Base-by-base conservation (phyloP, 2,797 vertebrate species). In the Myripristis murdjan region DNA sequence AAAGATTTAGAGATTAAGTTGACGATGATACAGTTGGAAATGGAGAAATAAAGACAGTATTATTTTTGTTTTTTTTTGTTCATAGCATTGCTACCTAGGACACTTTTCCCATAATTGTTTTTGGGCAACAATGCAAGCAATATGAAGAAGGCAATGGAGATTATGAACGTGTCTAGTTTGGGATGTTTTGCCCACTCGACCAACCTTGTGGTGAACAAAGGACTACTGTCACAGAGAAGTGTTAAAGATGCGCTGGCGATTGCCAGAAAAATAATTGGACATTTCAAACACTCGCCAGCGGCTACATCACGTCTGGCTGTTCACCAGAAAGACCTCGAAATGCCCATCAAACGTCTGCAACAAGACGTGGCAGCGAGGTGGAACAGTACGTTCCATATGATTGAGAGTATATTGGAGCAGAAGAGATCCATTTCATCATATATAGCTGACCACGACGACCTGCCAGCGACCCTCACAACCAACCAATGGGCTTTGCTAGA, bases 311-410 rank as follows among this genome's bases (percentile, higher is more conserved):
- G 3, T 46, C 46, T 22, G 46, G 18, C 48, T 46, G 46, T 48
- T 48, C 48, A 48, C 46, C 46, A 22, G 46, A 48, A 48, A 18
- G 46, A 22, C 48, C 48, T 48, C 46, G 46, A 48, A 48, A 48
- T 48, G 46, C n/a, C n/a, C n/a, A n/a, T n/a, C n/a, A n/a, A n/a
- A n/a, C 8, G 18, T 48, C 46, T 48, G n/a, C n/a, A 48, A 46
- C 46, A 20, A 22, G 46, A 18, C 18, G 18, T 48, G 7, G 46
- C 4, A 46, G 20, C 18, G 46, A 49, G 47, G 18, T 49, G 47
- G 47, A 49, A 22, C 47, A 49, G 47, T n/a, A 20, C 47, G 9
- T 49, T 22, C 47, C 49, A 3, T 49, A 49, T 22, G 47, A 47
- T 49, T 7, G 47, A 49, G 47, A 49, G 47, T 49, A 47, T 10